Conservation (phyloP, 2,113 vertebrate species). For the Halichoeres trimaculatus region DNA sequence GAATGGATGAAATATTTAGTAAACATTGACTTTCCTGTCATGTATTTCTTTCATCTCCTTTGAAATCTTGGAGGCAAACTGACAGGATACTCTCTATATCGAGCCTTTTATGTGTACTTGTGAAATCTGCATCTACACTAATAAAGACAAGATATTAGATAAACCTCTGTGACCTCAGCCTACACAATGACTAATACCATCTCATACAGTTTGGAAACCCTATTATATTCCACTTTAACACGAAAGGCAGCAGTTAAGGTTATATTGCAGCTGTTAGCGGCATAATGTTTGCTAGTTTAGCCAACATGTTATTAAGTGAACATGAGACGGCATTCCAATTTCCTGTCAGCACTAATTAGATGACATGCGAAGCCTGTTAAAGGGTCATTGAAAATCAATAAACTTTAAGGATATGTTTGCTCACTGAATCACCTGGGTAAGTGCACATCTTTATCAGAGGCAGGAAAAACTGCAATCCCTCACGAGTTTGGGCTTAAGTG, state of each 20-base stretch:
- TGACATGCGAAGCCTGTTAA: constrained; percentile 33
- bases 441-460: constrained; percentile 7
- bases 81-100: constrained; percentile 12
- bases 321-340: constrained; percentile 56
- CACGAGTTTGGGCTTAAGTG: not conserved
- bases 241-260: constrained; percentile 36
- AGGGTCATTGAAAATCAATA: constrained; percentile 33
- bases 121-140: constrained; percentile 20
- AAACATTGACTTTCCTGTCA: constrained; percentile 62
- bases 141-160: not conserved
- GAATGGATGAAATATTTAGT: constrained; percentile 63
- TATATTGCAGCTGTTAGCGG: constrained; percentile 19
- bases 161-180: not conserved
- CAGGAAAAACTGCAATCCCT: constrained; percentile 10
- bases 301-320: constrained; percentile 29
- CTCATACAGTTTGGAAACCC: constrained; percentile 10
- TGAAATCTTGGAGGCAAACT: constrained; percentile 51
- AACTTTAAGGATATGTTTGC: constrained; percentile 21
- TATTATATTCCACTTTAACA: constrained; percentile 17
- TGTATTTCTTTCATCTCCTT: constrained; percentile 63
- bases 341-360: constrained; percentile 52
- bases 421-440: constrained; percentile 27
- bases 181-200: not conserved
- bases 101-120: not conserved
- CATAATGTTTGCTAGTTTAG: constrained; percentile 38